Percentiles rank a stretch among this genome's conserved stretches.
phyloP scores from a whole-genome alignment of 2,113 vertebrate species.

The Salvelinus alpinus region DNA sequence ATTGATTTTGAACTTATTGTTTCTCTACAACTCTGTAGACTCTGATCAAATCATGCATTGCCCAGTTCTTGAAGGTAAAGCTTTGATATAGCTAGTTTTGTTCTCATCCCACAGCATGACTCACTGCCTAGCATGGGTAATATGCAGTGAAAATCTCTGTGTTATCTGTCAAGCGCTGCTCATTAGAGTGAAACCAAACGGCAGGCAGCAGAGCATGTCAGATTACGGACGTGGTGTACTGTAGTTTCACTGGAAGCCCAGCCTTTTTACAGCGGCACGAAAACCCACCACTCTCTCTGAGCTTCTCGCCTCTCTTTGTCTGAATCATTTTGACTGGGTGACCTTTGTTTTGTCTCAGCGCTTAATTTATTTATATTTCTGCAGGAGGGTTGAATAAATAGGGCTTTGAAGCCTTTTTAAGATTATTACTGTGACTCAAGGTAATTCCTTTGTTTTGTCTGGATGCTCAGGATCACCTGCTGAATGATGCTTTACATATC shows the following conservation, averaged over 20 bases:
- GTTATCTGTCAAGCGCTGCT: slow-evolving; percentile 21
- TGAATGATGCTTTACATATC: slow-evolving; percentile 1
- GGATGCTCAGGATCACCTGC: background rate
- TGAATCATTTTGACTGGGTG: background rate
- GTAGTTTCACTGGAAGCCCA: slow-evolving; percentile 18
- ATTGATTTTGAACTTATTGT: background rate
- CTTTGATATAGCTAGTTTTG: slow-evolving; percentile 13
- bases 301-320: background rate
- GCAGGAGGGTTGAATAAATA: background rate
- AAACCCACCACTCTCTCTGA: slow-evolving; percentile 3
- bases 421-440: background rate
- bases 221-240: slow-evolving; percentile 17
- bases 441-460: slow-evolving; percentile 6
- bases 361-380: slow-evolving; percentile 21
- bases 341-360: slow-evolving; percentile 10
- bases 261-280: slow-evolving; percentile 13
- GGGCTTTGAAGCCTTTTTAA: background rate
- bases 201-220: slow-evolving; percentile 40
- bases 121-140: background rate
- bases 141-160: slow-evolving; percentile 8
- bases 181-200: slow-evolving; percentile 21
- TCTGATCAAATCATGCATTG: background rate
- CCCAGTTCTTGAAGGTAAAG: background rate
- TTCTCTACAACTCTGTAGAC: background rate
- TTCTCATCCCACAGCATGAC: slow-evolving; percentile 13